These are phyloP conservation scores for Ferrisia virgata DNA, from an alignment of 2,888 invertebrate species.

Conservation along the genomic window DNA sequence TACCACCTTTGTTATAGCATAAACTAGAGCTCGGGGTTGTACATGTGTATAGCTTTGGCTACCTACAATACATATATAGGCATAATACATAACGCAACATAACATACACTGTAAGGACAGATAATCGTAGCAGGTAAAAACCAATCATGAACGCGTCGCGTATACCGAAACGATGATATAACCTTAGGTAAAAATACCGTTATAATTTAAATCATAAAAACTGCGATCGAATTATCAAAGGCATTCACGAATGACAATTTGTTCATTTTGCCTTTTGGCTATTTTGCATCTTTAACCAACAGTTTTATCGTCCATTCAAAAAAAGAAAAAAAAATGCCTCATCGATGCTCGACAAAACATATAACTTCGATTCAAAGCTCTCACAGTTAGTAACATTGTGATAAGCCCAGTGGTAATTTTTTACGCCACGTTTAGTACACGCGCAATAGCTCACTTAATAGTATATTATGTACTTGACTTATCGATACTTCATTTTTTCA, in stretches of 20 bases:
- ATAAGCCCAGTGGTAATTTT: neutral
- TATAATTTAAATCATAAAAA: slow-evolving; percentile 1
- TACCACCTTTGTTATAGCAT: neutral
- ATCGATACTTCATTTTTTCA: too few relatives aligned
- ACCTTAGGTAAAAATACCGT: slow-evolving; percentile 14
- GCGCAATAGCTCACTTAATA: too few relatives aligned
- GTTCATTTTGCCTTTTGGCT: neutral
- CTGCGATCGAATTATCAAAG: neutral
- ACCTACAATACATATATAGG: neutral
- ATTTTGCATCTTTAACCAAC: neutral
- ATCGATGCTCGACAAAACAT: neutral
- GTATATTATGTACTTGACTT: too few relatives aligned
- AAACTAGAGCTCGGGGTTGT: neutral
- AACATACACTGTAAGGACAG: neutral
- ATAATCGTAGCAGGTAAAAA: slow-evolving; percentile 8
- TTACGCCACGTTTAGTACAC: neutral
- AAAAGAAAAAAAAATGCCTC: neutral
- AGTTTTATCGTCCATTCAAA: neutral
- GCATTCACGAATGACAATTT: neutral
- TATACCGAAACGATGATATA: neutral
- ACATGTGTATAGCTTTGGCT: neutral
- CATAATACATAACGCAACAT: neutral
- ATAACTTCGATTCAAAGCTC: neutral
- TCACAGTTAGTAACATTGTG: neutral
- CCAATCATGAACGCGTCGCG: neutral